Percentiles rank a stretch among this genome's conserved stretches.
phyloP scores from a whole-genome alignment of 2,113 vertebrate species.

The Oreotrochilus melanogaster region DNA sequence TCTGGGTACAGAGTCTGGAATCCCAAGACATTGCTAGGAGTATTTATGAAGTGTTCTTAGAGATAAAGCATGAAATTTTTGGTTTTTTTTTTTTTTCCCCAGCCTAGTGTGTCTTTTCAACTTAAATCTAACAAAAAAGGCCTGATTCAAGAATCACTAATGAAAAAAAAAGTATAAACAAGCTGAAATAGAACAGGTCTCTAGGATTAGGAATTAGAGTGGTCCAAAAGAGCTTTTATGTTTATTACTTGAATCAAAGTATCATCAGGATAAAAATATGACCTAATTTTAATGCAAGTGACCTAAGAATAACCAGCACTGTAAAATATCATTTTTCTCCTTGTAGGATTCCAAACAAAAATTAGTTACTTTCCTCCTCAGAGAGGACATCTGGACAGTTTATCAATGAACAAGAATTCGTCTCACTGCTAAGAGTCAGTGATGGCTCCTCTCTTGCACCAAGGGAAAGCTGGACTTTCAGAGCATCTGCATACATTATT shows the following conservation, averaged over 20 bases:
- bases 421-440: conserved; percentile 78
- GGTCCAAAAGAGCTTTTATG: conserved; percentile 76
- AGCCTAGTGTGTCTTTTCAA: conserved; percentile 57
- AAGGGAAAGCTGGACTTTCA: conserved; percentile 75
- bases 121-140: conserved; percentile 57
- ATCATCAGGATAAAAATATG: conserved; percentile 72
- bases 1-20: conserved; percentile 54
- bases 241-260: conserved; percentile 81
- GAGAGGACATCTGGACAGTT: conserved; percentile 90
- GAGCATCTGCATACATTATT: conserved; percentile 79
- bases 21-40: conserved; percentile 73
- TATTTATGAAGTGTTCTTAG: conserved; percentile 77
- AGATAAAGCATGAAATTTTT: conserved; percentile 48
- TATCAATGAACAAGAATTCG: conserved; percentile 87
- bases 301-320: conserved; percentile 85
- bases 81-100: not conserved
- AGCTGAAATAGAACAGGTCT: conserved; percentile 76
- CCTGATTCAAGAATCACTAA: conserved; percentile 55
- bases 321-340: conserved; percentile 88
- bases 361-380: conserved; percentile 81
- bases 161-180: conserved; percentile 60
- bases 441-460: conserved; percentile 76
- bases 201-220: conserved; percentile 78
- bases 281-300: conserved; percentile 81
- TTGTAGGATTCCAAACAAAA: conserved; percentile 78